A percentile compares a stretch with the other conserved stretches of the same genome.
Evolutionary conservation across 2,797 vertebrate genomes (phyloP).

Genomic region (Nannoperca obscura): DNA sequence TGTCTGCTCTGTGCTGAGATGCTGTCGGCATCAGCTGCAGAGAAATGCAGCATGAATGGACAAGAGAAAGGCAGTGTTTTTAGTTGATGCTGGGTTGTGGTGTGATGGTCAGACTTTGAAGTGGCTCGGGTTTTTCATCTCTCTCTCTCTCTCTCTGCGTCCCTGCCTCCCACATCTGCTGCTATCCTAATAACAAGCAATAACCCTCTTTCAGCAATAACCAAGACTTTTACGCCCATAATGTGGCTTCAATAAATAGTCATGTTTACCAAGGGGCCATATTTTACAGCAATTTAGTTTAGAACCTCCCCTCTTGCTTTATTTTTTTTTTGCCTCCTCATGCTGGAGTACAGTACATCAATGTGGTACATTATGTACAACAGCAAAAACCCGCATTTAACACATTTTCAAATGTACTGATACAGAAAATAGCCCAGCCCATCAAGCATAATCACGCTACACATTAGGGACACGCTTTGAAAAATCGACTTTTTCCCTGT

Average conservation of each 20-base stretch:
- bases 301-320: slow-evolving; percentile 48
- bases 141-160: slow-evolving; percentile 73
- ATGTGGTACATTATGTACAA: slow-evolving; percentile 52
- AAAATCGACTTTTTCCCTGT: slow-evolving; percentile 6
- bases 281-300: slow-evolving; percentile 79
- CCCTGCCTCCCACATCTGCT: slow-evolving; percentile 79
- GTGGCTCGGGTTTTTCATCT: slow-evolving; percentile 61
- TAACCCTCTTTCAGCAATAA: slow-evolving; percentile 74
- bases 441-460: slow-evolving; percentile 26
- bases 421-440: slow-evolving; percentile 34
- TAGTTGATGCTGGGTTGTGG: slow-evolving; percentile 32
- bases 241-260: slow-evolving; percentile 81
- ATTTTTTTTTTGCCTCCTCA: slow-evolving; percentile 36
- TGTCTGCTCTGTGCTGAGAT: slow-evolving; percentile 34
- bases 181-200: slow-evolving; percentile 76
- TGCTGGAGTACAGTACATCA: slow-evolving; percentile 55
- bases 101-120: slow-evolving; percentile 73
- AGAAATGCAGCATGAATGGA: slow-evolving; percentile 60
- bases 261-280: slow-evolving; percentile 77
- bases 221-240: slow-evolving; percentile 73
- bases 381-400: slow-evolving; percentile 48
- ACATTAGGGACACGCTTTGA: slow-evolving; percentile 25
- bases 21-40: slow-evolving; percentile 40
- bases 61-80: slow-evolving; percentile 52
- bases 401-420: slow-evolving; percentile 52